A percentile compares a stretch with the other conserved stretches of the same genome.
phyloP scores from a whole-genome alignment of 2,888 invertebrate species.

The Cheilosia urbana region DNA sequence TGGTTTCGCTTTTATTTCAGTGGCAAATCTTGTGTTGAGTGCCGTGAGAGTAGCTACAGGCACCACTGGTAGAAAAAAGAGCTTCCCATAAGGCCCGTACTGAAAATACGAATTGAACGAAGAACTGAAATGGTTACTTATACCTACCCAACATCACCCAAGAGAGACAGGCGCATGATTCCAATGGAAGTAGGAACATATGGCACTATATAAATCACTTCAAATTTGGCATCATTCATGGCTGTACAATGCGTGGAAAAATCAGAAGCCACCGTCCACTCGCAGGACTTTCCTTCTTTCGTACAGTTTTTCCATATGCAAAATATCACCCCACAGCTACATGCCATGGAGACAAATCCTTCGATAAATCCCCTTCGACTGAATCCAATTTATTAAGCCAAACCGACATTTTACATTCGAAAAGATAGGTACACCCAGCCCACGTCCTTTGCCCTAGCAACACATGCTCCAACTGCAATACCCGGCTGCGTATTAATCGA shows the following conservation, averaged over 20 bases:
- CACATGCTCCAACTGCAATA: constrained; percentile 63
- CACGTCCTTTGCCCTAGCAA: constrained; percentile 63
- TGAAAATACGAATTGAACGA: no score
- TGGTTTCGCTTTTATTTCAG: no score
- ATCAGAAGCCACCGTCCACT: constrained; percentile 7
- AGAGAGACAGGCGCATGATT: background rate
- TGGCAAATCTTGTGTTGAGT: no score
- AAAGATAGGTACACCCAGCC: constrained; percentile 23
- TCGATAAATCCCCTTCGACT: constrained; percentile 58
- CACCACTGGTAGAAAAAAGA: no score
- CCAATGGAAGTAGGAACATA: background rate
- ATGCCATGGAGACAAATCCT: constrained; percentile 10
- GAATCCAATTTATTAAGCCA: constrained; percentile 65
- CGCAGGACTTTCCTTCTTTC: background rate
- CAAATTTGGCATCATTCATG: background rate
- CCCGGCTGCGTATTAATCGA: constrained; percentile 61
- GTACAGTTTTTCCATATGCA: no score
- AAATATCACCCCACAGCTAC: background rate
- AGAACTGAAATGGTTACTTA: no score
- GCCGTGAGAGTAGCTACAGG: no score
- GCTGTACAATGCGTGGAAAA: background rate
- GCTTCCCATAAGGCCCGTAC: no score
- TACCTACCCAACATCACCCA: no score
- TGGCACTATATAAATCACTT: background rate
- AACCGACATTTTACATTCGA: constrained; percentile 55